These are phyloP conservation scores for Ceyx margarethae DNA, from an alignment of 2,113 vertebrate species.

Conservation along the genomic window DNA sequence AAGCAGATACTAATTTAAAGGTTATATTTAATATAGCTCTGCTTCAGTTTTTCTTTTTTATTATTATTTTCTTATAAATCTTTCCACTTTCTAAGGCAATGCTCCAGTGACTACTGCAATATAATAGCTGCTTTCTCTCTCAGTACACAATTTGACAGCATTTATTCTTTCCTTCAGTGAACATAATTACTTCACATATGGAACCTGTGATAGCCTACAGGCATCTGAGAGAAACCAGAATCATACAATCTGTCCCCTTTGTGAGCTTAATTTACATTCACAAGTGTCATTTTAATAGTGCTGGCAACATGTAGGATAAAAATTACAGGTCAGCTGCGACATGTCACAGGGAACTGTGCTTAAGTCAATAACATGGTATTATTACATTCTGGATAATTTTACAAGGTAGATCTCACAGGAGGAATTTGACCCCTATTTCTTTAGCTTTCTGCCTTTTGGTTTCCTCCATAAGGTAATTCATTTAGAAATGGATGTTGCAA, in stretches of 20 bases:
- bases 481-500: conserved; percentile 67
- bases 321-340: conserved; percentile 82
- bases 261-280: conserved; percentile 83
- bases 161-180: conserved; percentile 87
- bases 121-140: conserved; percentile 82
- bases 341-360: conserved; percentile 76
- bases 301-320: conserved; percentile 79
- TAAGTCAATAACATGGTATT: conserved; percentile 81
- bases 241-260: conserved; percentile 84
- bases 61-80: conserved; percentile 78
- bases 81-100: conserved; percentile 77
- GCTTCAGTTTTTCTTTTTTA: conserved; percentile 65
- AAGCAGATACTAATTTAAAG: conserved; percentile 68
- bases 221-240: conserved; percentile 82
- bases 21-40: conserved; percentile 75
- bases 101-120: conserved; percentile 80
- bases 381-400: conserved; percentile 79
- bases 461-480: conserved; percentile 65
- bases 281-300: conserved; percentile 82
- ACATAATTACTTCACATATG: conserved; percentile 89
- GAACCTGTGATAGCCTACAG: conserved; percentile 86
- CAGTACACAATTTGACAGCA: conserved; percentile 83
- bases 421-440: conserved; percentile 75
- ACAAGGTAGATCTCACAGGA: conserved; percentile 74
- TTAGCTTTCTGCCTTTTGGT: conserved; percentile 64